phyloP scores from a whole-genome alignment of 2,113 vertebrate species.

The Carassius carassius region DNA sequence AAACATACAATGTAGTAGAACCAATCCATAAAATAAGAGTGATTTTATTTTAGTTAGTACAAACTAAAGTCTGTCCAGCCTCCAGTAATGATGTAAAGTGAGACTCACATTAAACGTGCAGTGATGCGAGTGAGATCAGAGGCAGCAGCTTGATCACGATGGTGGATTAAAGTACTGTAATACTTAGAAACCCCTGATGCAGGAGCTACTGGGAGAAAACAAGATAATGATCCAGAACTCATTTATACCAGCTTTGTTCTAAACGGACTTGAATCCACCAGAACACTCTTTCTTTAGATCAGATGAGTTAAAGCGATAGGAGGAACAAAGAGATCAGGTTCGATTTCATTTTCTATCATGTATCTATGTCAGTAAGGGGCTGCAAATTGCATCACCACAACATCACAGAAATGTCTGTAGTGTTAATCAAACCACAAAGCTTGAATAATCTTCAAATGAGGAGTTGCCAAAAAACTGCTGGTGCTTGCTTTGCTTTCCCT shows the following conservation, averaged over 20 bases:
- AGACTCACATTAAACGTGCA: not conserved
- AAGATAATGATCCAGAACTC: not conserved
- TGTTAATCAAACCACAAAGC: constrained; percentile 27
- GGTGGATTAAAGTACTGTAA: not conserved
- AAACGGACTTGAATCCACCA: not conserved
- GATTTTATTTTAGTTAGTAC: not conserved
- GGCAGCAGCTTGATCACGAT: not conserved
- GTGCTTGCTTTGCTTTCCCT: constrained; percentile 27
- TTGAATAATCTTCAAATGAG: constrained; percentile 12
- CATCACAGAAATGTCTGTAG: constrained; percentile 23
- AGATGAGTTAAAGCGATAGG: not conserved
- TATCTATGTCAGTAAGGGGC: not conserved
- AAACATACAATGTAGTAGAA: not conserved
- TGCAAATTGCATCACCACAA: constrained; percentile 22
- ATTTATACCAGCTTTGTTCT: not conserved
- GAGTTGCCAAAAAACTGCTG: not conserved
- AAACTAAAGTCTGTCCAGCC: not conserved
- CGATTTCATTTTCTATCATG: not conserved
- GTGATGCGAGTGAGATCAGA: constrained; percentile 1
- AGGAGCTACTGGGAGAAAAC: constrained; percentile 3
- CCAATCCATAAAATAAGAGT: constrained; percentile 4
- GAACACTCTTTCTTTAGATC: not conserved
- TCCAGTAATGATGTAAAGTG: not conserved
- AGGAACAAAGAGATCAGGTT: constrained; percentile 9
- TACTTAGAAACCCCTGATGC: constrained; percentile 13